Evolutionary conservation across 2,113 vertebrate species (phyloP), one percentile per base, ranked within the genome.

Genomic region (Chaetodon auriga): DNA sequence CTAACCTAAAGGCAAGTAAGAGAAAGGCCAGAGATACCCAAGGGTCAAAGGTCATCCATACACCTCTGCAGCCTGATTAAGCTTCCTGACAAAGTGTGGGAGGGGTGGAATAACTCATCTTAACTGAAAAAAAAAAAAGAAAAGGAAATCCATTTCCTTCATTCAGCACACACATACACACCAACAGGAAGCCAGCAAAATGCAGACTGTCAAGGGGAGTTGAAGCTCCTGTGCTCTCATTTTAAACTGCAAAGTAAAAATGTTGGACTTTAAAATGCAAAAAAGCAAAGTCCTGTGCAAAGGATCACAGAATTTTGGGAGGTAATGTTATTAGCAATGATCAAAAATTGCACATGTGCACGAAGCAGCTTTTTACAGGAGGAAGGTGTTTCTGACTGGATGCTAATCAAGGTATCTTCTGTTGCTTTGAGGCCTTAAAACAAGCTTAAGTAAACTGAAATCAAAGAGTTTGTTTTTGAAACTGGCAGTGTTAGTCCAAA

Each of bases 31-130:
- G 51, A 74, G 64, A 92, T 87, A 90, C 6, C 77, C 54, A 12
- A 43, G 41, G 66, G 86, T 88, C 81, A 90, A 35, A 90, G 90
- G 90, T 85, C 90, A 80, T 9, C 60, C 54, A 54, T 87, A 87
- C 91, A 89, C 89, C 91, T 90, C 87, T 72, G 63, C 48, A 68
- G 78, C 38, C 76, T 86, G 87, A 92, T 90, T 81, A 87, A 85
- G 83, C 88, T 85, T 88, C 85, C 87, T 90, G 78, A 89, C 80
- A 83, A 68, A 51, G 30, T 30, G 30, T 74, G 78, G 18, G 36
- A 53, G 7, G 65, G 66, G 55, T 60, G 65, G 63, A 82, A 72
- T 58, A 80, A 83, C 61, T 78, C 61, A 66, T 76, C 55, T 65
- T 25, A 72, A 57, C 71, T 80, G 55, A 68, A 45, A 45, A 75